Evolutionary conservation across 2,113 vertebrate species (phyloP), one percentile per base, ranked within the genome.

Genomic region (Leucosticte australis): DNA sequence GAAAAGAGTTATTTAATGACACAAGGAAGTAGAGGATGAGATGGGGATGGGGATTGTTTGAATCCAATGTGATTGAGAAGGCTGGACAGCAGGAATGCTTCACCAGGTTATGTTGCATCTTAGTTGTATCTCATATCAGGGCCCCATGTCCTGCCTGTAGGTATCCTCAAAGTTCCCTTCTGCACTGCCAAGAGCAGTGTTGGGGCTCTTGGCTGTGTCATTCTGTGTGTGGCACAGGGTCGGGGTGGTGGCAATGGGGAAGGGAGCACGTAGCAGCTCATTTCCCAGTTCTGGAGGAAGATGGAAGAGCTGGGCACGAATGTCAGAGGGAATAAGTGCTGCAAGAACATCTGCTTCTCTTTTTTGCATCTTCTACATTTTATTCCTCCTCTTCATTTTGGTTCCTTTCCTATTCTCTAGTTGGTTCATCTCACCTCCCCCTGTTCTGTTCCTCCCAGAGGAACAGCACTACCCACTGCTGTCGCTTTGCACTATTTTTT

Each of bases 391-490:
- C 95, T 96, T 97, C 92, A 22, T 96, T 96, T 95, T 95, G 93
- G 83, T 96, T 96, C 86, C 80, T 96, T 96, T 96, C 95, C 95
- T 95, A 94, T 87, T 94, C 93, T 94, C 94, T 90, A 83, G 93
- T 94, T 92, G 96, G 95, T 96, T 97, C 95, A 96, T 94, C 94
- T 96, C 95, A 96, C 96, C 92, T 96, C 95, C 93, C 76, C 88
- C 93, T 95, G 96, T 96, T 97, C 96, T 96, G 95, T 96, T 96
- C 95, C 94, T 97, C 93, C 94, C 93, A 94, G 95, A 96, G 92
- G 95, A 97, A 96, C 94, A 96, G 94, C 93, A 93, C 95, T 95
- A 95, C 93, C 90, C 93, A 96, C 96, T 96, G 94, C 96, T 93
- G 94, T 96, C 69, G 92, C 90, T 96, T 96, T 95, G 95, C 96